Percentiles rank a stretch among this genome's conserved stretches.
Conservation (phyloP, 2,113 vertebrate species). For the Oostethus manadensis region DNA sequence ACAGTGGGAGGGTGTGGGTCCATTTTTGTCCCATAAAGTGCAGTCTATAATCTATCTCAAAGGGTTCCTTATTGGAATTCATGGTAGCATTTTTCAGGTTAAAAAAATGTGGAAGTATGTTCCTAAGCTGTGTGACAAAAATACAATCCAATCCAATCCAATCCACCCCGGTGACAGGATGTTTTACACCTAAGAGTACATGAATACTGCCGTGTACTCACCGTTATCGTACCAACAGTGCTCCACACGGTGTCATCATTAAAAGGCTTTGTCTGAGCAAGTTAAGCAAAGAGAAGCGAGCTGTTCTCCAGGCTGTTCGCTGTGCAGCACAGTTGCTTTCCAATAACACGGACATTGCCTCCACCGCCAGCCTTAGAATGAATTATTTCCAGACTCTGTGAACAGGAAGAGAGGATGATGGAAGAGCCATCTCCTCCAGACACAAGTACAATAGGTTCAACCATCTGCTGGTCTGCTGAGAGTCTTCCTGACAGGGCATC, state of each 20-base stretch:
- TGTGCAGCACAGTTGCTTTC: constrained; percentile 46
- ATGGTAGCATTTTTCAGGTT: too few species aligned
- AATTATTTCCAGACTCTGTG: constrained; percentile 63
- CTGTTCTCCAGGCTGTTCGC: constrained; percentile 39
- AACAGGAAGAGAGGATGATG: constrained; percentile 50
- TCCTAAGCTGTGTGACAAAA: too few species aligned
- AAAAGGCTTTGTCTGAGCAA: constrained; percentile 1
- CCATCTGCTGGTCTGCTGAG: constrained; percentile 48
- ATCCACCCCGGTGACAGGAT: too few species aligned
- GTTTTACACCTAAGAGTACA: too few species aligned
- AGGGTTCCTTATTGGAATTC: too few species aligned
- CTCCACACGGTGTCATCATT: neutral
- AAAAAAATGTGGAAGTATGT: too few species aligned
- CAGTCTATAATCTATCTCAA: too few species aligned
- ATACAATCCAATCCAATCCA: too few species aligned
- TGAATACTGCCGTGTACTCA: too few species aligned
- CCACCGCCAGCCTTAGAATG: constrained; percentile 59
- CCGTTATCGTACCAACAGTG: neutral
- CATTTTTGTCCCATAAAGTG: too few species aligned
- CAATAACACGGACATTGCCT: constrained; percentile 64
- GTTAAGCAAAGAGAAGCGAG: constrained; percentile 24
- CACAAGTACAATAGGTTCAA: constrained; percentile 61
- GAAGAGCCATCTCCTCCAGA: constrained; percentile 34
- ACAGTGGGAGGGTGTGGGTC: too few species aligned
- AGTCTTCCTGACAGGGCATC: constrained; percentile 34